Evolutionary conservation across 2,113 vertebrate species (phyloP).

Genomic region (Thryonomys swinderianus): DNA sequence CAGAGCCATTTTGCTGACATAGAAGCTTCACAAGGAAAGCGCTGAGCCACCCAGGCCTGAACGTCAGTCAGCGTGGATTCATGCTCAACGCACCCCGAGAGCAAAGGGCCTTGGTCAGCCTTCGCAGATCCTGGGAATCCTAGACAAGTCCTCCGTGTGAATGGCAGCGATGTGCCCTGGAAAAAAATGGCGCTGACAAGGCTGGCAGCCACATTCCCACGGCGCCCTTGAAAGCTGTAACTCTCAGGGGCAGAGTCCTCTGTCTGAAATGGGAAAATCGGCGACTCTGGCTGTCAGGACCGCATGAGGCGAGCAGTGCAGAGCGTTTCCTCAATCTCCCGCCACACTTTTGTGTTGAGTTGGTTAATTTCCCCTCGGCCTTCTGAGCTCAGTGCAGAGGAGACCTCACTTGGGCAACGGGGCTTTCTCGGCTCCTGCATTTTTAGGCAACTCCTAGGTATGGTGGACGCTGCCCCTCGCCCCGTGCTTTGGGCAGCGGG

Average conservation of each 20-base stretch:
- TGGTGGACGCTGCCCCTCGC: no score
- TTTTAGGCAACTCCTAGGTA: no score
- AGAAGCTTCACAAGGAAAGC: not conserved
- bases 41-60: not conserved
- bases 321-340: not conserved
- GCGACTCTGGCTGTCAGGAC: no score
- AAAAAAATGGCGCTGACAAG: no score
- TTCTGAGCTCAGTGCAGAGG: no score
- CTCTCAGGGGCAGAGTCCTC: not conserved
- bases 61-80: not conserved
- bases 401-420: no score
- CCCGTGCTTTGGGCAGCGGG: no score
- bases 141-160: not conserved
- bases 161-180: not conserved
- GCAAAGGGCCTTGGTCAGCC: not conserved
- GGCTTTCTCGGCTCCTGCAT: no score
- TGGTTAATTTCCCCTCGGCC: no score
- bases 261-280: not conserved
- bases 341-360: no score
- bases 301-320: fast-evolving
- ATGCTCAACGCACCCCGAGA: not conserved
- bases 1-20: not conserved
- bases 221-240: not conserved
- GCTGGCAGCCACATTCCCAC: fast-evolving
- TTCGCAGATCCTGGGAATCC: not conserved